Base-by-base conservation (phyloP, 2,888 invertebrate genomes). In the Thyatira batis region DNA sequence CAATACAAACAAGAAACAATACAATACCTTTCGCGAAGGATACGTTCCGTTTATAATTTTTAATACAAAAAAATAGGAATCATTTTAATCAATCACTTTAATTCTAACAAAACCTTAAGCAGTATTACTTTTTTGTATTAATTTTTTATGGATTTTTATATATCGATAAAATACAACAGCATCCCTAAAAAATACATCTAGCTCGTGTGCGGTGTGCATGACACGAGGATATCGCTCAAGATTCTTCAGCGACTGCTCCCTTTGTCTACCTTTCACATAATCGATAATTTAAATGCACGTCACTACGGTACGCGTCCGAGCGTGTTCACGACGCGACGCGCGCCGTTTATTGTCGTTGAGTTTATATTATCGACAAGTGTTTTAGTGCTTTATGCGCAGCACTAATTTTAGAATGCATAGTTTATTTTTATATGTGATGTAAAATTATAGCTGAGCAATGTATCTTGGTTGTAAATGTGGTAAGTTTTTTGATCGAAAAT, bases 271-370 rank as follows among this genome's bases (percentile, higher is more conserved):
- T 71, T 28, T 63, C 52, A 68, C 55, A 67, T 76, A 69, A 78
- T 80, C 80, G 80, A 78, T 77, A 79, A 75, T 80, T 77, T 71
- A 69, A 74, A 76, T 76, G 71, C 78, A 78, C 80, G 71, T 72
- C 78, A 78, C 78, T 78, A 69, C 21, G 51, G 17, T 20, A 30
- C 28, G 30, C 44, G 6, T 21, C 21, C 57, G 50, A 54, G 60
- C 66, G 62, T 64, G 72, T 63, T 58, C 63, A 58, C 65, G 64
- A 61, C 60, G 50, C 43, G 33, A 25, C 51, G 13, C 10, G 30
- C 51, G 13, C 10, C 21, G 51, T 44, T 20, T 45, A 33, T 46
- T 46, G 33, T 46, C 33, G 46, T 30, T 11, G 64, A 65, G 61
- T 59, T 63, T 63, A 58, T 65, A 59, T 57, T 60, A 67, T 63